phyloP scores from a whole-genome alignment of 2,797 vertebrate species.

The Cynodonichthys magdalenae region DNA sequence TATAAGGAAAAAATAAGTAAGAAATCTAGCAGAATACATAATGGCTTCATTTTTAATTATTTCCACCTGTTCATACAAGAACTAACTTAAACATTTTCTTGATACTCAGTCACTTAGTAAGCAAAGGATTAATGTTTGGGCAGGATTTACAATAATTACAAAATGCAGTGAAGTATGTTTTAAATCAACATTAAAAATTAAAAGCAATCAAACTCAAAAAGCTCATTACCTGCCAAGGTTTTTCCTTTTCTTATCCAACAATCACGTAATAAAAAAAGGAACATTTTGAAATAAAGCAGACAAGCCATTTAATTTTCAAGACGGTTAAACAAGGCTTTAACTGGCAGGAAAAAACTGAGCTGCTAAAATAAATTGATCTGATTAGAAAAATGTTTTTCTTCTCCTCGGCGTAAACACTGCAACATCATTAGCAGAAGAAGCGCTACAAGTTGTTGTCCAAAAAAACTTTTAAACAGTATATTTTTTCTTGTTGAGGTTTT shows the following conservation, averaged over 20 bases:
- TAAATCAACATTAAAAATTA: too few species aligned
- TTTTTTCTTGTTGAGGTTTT: too few species aligned
- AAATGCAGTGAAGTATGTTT: too few species aligned
- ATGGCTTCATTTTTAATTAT: too few species aligned
- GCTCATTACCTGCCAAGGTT: not conserved
- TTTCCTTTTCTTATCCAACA: conserved; percentile 4
- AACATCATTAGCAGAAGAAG: conserved; percentile 5
- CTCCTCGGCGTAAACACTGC: conserved; percentile 7
- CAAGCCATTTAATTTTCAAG: conserved; percentile 20
- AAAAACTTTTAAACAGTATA: not conserved
- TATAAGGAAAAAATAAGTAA: too few species aligned
- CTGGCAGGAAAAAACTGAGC: conserved; percentile 26
- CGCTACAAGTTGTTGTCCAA: not conserved
- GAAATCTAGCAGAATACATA: too few species aligned
- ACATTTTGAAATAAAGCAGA: conserved; percentile 14
- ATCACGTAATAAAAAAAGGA: not conserved
- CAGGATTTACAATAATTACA: too few species aligned
- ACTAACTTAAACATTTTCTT: too few species aligned
- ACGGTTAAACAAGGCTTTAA: conserved; percentile 19
- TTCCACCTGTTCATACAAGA: too few species aligned
- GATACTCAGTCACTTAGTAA: too few species aligned
- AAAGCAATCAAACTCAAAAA: not conserved
- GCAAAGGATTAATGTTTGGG: too few species aligned
- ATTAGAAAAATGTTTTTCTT: conserved; percentile 20
- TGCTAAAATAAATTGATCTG: conserved; percentile 10